Evolutionary conservation across 2,888 invertebrate species (phyloP), one percentile per base, ranked within the genome.

Genomic region (Chloroclystis v-ata): DNA sequence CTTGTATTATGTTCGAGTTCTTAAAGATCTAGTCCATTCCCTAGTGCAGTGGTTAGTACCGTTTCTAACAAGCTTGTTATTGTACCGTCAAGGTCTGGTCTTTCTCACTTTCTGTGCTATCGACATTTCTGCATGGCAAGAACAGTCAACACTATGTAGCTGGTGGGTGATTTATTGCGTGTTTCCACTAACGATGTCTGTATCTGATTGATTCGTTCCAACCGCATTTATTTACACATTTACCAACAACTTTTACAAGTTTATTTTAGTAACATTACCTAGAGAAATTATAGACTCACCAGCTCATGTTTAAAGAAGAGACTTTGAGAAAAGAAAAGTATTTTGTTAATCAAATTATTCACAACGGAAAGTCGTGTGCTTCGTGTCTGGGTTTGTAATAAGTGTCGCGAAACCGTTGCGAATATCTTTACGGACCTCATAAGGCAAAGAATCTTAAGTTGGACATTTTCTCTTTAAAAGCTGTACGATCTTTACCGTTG

Each of bases 91-190:
- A 58, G 50, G 56, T 47, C 58, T 63, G 57, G 52, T 54, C 43
- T 58, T 63, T 48, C 52, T 54, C 53, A 59, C 56, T 54, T 56
- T 57, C 54, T 73, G 61, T 58, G 66, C 67, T 69, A 73, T 76
- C 70, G 69, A 61, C 72, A 68, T 75, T 73, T 76, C 68, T 67
- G 64, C 72, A 78, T 61, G 72, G 67, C 56, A 60, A 61, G 58
- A 61, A 64, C 65, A 60, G 64, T 61, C 55, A 59, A 52, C 58
- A 37, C 37, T 45, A 37, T 43, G 35, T 16, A 40, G 43, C 33
- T 35, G 43, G 42, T 28, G 51, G 52, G 35, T 47, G 49, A 56
- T 54, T 54, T 56, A 56, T 54, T 43, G 49, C 47, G 37, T 16
- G 42, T 37, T 47, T 47, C 33, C 43, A 45, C 51, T 49, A 43